A percentile compares a stretch with the other conserved stretches of the same genome.
Conservation (phyloP, 2,888 invertebrate species). For the Lordiphosa andalusiaca region DNA sequence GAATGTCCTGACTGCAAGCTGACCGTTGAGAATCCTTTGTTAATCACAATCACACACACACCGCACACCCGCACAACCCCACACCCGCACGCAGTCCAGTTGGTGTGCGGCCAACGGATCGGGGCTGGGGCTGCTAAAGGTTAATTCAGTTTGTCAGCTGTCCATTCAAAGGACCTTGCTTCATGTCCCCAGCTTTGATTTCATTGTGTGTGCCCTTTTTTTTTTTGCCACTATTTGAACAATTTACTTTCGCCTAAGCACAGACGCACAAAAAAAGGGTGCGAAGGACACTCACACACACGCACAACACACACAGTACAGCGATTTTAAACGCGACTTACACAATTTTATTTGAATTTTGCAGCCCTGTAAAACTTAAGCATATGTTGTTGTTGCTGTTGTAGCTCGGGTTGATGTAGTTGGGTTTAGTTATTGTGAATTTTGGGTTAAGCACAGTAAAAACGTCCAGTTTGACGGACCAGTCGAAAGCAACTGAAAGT, state of each 20-base stretch:
- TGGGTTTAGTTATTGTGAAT: constrained; percentile 25
- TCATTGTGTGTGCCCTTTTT: constrained; percentile 12
- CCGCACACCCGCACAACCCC: no score
- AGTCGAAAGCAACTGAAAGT: constrained; percentile 72
- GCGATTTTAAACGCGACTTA: constrained; percentile 36
- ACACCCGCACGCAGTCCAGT: background rate
- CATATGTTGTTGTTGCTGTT: constrained; percentile 15
- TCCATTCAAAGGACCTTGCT: constrained; percentile 7
- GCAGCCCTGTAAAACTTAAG: constrained; percentile 4
- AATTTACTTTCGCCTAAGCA: constrained; percentile 28
- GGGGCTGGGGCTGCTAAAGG: no score
- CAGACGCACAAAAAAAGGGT: constrained; percentile 8
- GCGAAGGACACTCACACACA: constrained; percentile 33
- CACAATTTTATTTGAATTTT: constrained; percentile 25
- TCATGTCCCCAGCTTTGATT: constrained; percentile 18
- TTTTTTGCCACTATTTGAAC: constrained; percentile 43
- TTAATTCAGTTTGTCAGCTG: no score
- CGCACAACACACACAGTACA: constrained; percentile 5
- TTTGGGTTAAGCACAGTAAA: constrained; percentile 28
- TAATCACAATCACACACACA: background rate
- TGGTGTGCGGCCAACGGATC: no score
- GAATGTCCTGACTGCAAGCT: constrained; percentile 8
- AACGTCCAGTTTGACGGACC: constrained; percentile 66
- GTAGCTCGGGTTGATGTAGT: constrained; percentile 12
- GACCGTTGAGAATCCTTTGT: constrained; percentile 5